Percentiles rank a stretch among this genome's conserved stretches.
These are phyloP conservation scores for Microtus oregoni DNA, from an alignment of 2,113 vertebrate genomes.

Conservation along the genomic window DNA sequence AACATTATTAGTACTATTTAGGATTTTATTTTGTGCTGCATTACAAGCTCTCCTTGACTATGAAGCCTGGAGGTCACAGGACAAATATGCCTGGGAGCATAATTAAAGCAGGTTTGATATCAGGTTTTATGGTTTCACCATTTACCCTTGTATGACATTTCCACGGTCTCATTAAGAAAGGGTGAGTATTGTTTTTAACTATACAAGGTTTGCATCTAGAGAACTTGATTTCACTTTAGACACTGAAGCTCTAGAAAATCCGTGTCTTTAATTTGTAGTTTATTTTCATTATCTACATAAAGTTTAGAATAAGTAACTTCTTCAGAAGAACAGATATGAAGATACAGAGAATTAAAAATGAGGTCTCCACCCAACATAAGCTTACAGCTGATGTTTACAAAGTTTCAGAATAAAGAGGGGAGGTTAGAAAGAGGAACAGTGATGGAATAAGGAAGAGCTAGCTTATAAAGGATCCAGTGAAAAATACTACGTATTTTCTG, in stretches of 20 bases:
- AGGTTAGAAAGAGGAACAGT: not conserved
- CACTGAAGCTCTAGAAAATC: not conserved
- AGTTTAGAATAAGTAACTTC: not conserved
- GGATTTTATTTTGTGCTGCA: not conserved
- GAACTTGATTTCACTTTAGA: not conserved
- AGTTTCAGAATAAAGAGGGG: not conserved
- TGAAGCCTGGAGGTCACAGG: not conserved
- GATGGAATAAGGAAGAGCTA: not conserved
- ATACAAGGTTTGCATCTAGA: not conserved
- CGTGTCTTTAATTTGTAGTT: not conserved
- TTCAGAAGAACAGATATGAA: not conserved
- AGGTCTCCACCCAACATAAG: not conserved
- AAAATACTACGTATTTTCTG: not conserved
- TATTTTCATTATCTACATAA: not conserved
- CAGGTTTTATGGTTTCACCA: not conserved
- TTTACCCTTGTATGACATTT: not conserved
- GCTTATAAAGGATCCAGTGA: not conserved
- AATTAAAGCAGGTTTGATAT: not conserved
- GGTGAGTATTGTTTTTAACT: not conserved
- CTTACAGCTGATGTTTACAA: not conserved
- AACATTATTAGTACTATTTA: not conserved
- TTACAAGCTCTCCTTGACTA: not conserved
- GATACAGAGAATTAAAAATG: not conserved
- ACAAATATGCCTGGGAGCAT: not conserved
- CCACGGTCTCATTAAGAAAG: not conserved